A percentile compares a stretch with the other conserved stretches of the same genome.
phyloP scores from a whole-genome alignment of 2,797 vertebrate genomes.

The Pampus argenteus region DNA sequence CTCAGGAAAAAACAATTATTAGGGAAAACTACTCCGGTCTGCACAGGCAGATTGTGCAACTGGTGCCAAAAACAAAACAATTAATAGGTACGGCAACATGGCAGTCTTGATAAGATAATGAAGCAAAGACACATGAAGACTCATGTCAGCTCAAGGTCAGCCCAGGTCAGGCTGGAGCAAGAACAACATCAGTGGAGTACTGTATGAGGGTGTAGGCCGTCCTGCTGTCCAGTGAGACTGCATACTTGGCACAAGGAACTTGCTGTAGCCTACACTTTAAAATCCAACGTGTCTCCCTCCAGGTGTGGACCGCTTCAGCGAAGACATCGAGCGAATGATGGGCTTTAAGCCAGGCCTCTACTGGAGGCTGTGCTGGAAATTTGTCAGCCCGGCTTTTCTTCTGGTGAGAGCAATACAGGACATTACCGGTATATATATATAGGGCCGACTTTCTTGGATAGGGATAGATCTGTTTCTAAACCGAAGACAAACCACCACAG shows the following conservation, averaged over 20 bases:
- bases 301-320: conserved; percentile 99
- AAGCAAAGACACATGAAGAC: not conserved
- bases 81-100: not conserved
- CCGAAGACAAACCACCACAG: not conserved
- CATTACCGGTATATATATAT: not conserved
- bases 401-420: conserved; percentile 85
- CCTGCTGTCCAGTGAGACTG: conserved; percentile 6
- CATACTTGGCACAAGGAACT: conserved; percentile 28
- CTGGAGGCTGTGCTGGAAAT: conserved; percentile 99
- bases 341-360: conserved; percentile 98
- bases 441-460: not conserved
- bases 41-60: conserved; percentile 1
- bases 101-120: conserved; percentile 18
- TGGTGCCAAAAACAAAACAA: not conserved
- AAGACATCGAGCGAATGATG: conserved; percentile 98
- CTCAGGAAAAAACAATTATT: not conserved
- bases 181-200: conserved; percentile 2
- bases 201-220: conserved; percentile 1
- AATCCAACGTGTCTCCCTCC: too few species aligned
- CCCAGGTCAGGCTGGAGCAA: not conserved
- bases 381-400: conserved; percentile 95
- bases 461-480: not conserved
- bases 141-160: conserved; percentile 14
- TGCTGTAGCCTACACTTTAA: not conserved
- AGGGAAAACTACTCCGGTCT: too few species aligned